Evolutionary conservation across 2,888 invertebrate species (phyloP), one percentile per base, ranked within the genome.

Genomic region (Opisthograptis luteolata): DNA sequence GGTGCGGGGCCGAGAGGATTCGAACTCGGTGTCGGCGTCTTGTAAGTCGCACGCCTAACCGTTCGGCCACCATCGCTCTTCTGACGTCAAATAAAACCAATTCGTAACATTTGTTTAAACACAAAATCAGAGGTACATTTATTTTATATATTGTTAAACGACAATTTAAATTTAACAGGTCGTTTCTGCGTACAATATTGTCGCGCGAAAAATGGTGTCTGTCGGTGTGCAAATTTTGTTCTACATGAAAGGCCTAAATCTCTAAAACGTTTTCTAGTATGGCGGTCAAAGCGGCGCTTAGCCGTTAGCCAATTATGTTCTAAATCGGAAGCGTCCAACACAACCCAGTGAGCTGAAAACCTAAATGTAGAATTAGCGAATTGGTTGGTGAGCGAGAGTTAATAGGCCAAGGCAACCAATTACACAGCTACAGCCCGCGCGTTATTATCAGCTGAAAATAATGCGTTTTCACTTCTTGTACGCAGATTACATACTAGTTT

Each of bases 311-410:
- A 51, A 51, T 44, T 50, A 50, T 49, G 13, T 45, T 60, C 58
- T 55, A 68, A 63, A 73, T 82, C 75, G 81, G 80, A 84, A 84
- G 77, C 76, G 70, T 70, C 73, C 70, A 73, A 60, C 59, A 68
- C 83, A 87, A 85, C 84, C 84, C 75, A 82, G 73, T 89, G 87
- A 86, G 76, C 89, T 87, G 87, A 82, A 89, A 88, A 89, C 89
- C 89, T 87, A 88, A 87, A 87, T 89, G 87, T 86, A 85, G 86
- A 88, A 86, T 84, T 86, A 86, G 81, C 84, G 82, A 86, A 82
- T 83, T 79, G 75, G 77, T 71, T 70, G 67, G 75, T 69, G 77
- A 81, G 77, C 74, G 74, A 68, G 71, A 71, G 73, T 81, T 84
- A 81, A 83, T 85, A 81, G 89, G 88, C 85, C 89, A 89, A 89